Base-by-base conservation (phyloP, 2,888 invertebrate species). In the Meganola albula region DNA sequence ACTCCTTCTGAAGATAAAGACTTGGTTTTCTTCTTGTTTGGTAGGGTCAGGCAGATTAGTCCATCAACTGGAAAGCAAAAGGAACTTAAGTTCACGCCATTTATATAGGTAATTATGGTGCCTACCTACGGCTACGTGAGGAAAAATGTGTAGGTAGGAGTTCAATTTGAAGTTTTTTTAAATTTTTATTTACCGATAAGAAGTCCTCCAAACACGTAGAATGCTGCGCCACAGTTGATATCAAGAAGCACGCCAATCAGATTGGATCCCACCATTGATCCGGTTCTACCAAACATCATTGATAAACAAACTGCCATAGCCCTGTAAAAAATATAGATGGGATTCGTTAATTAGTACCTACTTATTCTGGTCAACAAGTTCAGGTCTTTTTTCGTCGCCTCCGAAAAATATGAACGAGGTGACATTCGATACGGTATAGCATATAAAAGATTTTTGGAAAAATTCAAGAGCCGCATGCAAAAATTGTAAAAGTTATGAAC, bases 221-320 rank as follows among this genome's bases (percentile, higher is more conserved):
- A 89, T 10, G 90, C 89, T 31, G 88, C 74, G 9, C 89, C 88
- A 55, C 90, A 90, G 53, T 87, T 86, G 14, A 79, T 73, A 39
- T 90, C 89, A 43, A 92, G 78, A 24, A 91, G 83, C 34, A 87
- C 66, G 4, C 91, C 91, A 40, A 92, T 89, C 0, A 90, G 69
- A 44, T 90, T 74, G 56, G 91, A 91, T 34, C 91, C 91, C 1
- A 85, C 70, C 69, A 91, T 90, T 0, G 91, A 91, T 1, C 91
- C 91, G 10, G 89, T 62, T 21, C 91, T 83, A 1, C 92, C 92
- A 43, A 88, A 77, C 74, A 89, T 89, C 70, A 90, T 87, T 10
- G 88, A 84, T 31, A 90, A 66, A 42, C 90, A 91, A 9, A 92
- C 75, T 0, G 90, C 90, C 72, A 91, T 88, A 0, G 89, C 91